Base-by-base conservation (phyloP, 2,888 invertebrate species). In the Perdita meconis region DNA sequence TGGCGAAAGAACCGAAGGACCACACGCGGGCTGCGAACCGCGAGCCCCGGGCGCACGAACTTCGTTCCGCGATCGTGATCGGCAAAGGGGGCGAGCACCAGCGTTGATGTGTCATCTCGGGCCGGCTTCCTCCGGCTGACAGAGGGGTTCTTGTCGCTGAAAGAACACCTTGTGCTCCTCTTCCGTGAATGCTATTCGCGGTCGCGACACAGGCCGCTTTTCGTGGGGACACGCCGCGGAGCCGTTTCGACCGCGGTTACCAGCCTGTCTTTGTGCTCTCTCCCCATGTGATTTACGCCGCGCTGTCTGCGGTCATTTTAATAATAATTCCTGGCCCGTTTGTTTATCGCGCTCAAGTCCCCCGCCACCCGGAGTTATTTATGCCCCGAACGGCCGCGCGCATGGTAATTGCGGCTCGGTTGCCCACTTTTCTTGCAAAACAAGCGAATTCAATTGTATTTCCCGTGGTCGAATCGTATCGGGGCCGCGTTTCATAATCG, bases 141-240 rank as follows among this genome's bases (percentile, higher is more conserved):
- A 74, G 74, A 69, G 74, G 44, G 22, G 51, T 50, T 75, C 76
- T 64, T 47, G 59, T 24, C 56, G 69, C 51, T 83, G 76, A 83
- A 83, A 83, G 81, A 67, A 66, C 70, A 77, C 83, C 74, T 80
- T 83, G 83, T 83, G 24, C 75, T 65, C 73, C 47, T 53, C 74
- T 83, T 72, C 70, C 67, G 66, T 56, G 74, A 81, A 79, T 59
- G 66, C 55, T 69, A 70, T 82, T 78, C 67, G 55, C 60, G 64
- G 56, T 67, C 22, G 22, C 34, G 34, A 42, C 56, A 42, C 57
- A 34, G 55, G 13, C 56, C 22, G 69, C 36, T 55, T 68, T 59
- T 69, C 64, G 38, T 53, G 26, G 26, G 36, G n/a, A n/a, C n/a
- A 26, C 40, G 16, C n/a, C 2, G 40, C 57, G n/a, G n/a, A n/a